Base-by-base conservation (phyloP, 2,797 vertebrate genomes). In the Petrocephalus sullivani region DNA sequence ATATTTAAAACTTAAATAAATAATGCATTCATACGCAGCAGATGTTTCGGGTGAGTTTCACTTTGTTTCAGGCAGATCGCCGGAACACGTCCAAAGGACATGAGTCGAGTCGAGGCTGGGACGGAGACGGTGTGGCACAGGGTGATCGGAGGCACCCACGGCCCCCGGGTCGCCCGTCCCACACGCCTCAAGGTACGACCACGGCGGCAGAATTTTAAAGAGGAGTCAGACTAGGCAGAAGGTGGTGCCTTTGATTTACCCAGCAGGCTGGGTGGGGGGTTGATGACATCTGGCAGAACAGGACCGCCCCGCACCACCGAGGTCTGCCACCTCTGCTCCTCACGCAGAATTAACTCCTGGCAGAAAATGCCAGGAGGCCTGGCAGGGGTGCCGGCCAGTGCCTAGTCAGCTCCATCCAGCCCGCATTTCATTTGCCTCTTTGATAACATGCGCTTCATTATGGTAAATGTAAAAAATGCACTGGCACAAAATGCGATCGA, bases 1-100 rank as follows among this genome's bases (percentile, higher is more conserved):
- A 58, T 58, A 86, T 41, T 86, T 86, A 84, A 84, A 23, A 84
- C 41, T 81, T 81, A 84, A 84, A 82, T 82, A 21, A 85, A 85
- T 85, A 19, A 86, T 58, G 56, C 14, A 58, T 60, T 58, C 7
- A 41, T 16, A 58, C 41, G 54, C 33, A 86, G 54, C 28, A 41
- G 10, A 54, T 9, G 23, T 46, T 60, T 58, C 85, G n/a, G 28
- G 46, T 46, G 85, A 61, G 53, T 60, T 57, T 86, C 53, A 16
- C 5, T 57, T 86, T 6, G 8, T 86, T 12, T 60, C 85, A 86
- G 33, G 56, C 53, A 12, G 51, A 56, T 60, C 14, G 2, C 23
- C 4, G 16, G 41, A 82, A 82, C 46, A 46, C 41, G 41, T 41
- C 41, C 41, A 41, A 41, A 41, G n/a, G 19, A n/a, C 16, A 21